These are phyloP conservation scores for Malaclemys terrapin DNA, from an alignment of 2,113 vertebrate species.

Conservation along the genomic window DNA sequence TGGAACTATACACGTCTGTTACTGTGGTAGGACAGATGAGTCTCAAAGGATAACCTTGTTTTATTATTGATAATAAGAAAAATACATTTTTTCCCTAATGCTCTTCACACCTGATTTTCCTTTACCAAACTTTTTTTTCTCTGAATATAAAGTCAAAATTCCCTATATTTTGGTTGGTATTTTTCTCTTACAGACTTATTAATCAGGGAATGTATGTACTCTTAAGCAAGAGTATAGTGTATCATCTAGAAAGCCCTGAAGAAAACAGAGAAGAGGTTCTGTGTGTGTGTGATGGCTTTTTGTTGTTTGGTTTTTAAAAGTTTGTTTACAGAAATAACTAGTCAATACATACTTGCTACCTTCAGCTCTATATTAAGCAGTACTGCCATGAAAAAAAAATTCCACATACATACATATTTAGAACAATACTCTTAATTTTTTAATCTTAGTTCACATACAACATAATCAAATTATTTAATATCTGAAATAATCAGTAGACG, in stretches of 20 bases:
- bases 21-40: neutral
- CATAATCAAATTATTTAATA: neutral
- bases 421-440: constrained; percentile 4
- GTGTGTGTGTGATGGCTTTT: neutral
- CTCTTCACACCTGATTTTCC: constrained; percentile 4
- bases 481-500: neutral
- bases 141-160: neutral
- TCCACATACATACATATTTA: neutral
- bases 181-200: constrained; percentile 27
- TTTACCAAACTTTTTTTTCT: neutral
- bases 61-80: neutral
- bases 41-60: neutral
- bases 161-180: constrained; percentile 6
- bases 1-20: neutral
- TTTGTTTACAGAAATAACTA: neutral
- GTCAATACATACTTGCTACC: neutral
- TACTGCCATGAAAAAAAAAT: neutral
- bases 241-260: neutral
- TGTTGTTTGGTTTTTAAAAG: constrained; percentile 6
- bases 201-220: neutral
- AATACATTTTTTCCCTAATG: neutral
- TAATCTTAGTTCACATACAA: neutral
- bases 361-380: neutral
- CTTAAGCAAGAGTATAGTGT: neutral
- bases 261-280: neutral